Conservation (phyloP, 2,888 invertebrate genomes). For the Watsonalla binaria region DNA sequence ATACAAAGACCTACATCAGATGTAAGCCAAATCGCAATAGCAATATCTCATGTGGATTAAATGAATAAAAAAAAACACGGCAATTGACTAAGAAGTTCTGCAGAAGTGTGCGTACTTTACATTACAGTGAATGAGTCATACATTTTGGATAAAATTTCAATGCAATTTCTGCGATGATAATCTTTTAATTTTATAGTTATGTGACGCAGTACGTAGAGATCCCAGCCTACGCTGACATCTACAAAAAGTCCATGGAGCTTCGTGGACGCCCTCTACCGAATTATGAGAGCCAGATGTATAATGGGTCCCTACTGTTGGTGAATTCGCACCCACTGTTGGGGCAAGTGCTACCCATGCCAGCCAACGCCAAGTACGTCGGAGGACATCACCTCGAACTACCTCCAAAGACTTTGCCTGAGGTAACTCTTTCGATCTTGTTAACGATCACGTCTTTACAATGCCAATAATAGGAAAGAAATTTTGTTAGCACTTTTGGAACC, state of each 20-base stretch:
- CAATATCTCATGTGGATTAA: no score
- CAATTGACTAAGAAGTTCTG: no score
- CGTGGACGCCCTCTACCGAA: slow-evolving; percentile 32
- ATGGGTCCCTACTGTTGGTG: slow-evolving; percentile 41
- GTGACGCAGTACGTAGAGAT: slow-evolving; percentile 34
- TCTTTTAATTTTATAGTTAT: slow-evolving; percentile 24
- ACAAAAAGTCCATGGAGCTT: slow-evolving; percentile 25
- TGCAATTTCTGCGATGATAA: no score
- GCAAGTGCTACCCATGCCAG: slow-evolving; percentile 37
- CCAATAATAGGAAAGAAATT: no score
- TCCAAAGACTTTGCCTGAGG: slow-evolving; percentile 31
- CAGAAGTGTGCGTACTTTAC: no score
- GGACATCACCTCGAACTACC: slow-evolving; percentile 43
- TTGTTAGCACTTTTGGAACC: no score
- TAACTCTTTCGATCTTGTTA: slow-evolving; percentile 8
- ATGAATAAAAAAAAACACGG: no score
- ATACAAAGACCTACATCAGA: no score
- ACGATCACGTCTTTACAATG: no score
- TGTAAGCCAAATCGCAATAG: no score
- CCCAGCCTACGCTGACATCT: slow-evolving; percentile 36
- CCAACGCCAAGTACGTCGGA: slow-evolving; percentile 41
- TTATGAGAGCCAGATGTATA: slow-evolving; percentile 36
- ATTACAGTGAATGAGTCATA: no score
- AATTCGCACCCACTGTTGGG: slow-evolving; percentile 46
- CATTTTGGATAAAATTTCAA: no score